Conservation (phyloP, 2,797 vertebrate genomes). For the Esox lucius region DNA sequence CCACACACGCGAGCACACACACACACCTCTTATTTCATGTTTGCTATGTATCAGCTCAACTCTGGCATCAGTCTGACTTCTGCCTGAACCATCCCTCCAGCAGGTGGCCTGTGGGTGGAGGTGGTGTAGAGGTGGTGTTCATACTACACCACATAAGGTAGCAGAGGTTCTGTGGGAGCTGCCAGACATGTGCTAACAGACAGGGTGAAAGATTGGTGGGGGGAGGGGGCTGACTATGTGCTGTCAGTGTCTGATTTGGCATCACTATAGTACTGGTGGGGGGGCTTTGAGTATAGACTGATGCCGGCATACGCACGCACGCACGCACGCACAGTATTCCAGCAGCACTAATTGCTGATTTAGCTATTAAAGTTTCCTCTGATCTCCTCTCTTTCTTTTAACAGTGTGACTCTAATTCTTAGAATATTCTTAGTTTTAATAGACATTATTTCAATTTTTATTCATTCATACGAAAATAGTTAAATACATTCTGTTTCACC, state of each 20-base stretch:
- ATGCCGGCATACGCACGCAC: neutral
- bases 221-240: conserved; percentile 45
- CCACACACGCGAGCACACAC: conserved; percentile 3
- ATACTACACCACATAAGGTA: conserved; percentile 8
- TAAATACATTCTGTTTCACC: neutral
- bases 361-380: neutral
- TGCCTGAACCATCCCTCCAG: neutral
- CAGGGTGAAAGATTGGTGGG: conserved; percentile 33
- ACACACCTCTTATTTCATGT: neutral
- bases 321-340: neutral
- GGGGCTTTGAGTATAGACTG: conserved; percentile 33
- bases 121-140: conserved; percentile 11
- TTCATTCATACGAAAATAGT: neutral
- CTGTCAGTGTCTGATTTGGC: conserved; percentile 51
- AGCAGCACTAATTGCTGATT: neutral
- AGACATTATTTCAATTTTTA: neutral
- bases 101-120: conserved; percentile 50
- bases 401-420: neutral
- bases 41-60: neutral
- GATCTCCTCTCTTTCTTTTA: neutral
- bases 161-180: conserved; percentile 31
- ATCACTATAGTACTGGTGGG: conserved; percentile 38
- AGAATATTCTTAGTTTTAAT: neutral
- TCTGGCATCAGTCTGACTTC: neutral
- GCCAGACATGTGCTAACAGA: conserved; percentile 44